These are phyloP conservation scores for Regulus satrapa DNA, from an alignment of 2,113 vertebrate species.

Conservation along the genomic window DNA sequence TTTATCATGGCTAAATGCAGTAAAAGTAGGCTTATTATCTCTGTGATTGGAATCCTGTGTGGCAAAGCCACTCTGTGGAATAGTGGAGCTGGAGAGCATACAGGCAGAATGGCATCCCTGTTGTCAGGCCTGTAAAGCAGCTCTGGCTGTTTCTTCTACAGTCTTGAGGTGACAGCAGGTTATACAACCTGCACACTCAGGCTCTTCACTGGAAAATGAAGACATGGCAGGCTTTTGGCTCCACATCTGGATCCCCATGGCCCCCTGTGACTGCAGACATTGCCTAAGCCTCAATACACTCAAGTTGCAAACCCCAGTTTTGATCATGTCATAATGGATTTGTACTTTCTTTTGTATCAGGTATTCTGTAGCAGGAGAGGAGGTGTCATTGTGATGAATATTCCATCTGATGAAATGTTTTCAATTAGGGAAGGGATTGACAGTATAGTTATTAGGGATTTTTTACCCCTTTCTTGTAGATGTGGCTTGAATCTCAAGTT, in stretches of 20 bases:
- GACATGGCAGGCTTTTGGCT: neutral
- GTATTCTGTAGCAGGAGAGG: neutral
- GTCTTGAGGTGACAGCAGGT: neutral
- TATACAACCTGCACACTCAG: neutral
- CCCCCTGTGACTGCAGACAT: neutral
- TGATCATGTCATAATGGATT: fast-evolving
- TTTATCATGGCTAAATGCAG: neutral
- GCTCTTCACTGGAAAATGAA: neutral
- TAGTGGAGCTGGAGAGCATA: fast-evolving
- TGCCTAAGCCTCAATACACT: neutral
- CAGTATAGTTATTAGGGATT: neutral
- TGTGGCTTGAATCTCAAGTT: neutral
- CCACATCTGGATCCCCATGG: neutral
- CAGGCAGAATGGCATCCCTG: neutral
- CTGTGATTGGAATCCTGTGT: neutral
- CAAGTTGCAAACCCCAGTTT: neutral
- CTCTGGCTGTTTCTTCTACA: neutral
- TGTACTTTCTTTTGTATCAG: neutral
- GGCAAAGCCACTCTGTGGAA: neutral
- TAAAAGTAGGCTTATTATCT: neutral
- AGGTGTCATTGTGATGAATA: neutral
- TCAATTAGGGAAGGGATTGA: neutral
- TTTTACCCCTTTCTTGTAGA: neutral
- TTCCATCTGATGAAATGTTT: neutral
- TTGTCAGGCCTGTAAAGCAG: neutral